Evolutionary conservation across 2,113 vertebrate species (phyloP).

Genomic region (Colius striatus): DNA sequence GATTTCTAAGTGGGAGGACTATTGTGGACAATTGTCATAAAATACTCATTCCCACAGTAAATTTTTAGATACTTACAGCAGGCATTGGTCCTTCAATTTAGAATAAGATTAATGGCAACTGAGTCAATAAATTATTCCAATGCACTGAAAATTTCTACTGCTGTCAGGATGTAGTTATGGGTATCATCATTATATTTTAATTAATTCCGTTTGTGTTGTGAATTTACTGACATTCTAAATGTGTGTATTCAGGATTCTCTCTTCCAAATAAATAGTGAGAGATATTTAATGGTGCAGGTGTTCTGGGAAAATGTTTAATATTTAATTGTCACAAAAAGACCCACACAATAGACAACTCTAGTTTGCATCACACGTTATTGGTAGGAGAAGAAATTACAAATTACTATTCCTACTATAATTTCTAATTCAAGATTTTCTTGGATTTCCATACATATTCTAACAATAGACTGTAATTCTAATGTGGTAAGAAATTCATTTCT

Average conservation of each 20-base stretch:
- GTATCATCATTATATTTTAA: background rate
- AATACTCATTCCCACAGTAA: background rate
- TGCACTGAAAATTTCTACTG: background rate
- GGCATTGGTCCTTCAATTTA: background rate
- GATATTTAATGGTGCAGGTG: background rate
- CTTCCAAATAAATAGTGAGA: background rate
- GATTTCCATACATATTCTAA: background rate
- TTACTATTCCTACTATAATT: background rate
- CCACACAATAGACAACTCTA: rapidly evolving
- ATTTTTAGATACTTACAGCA: background rate
- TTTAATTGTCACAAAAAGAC: background rate
- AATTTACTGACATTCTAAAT: background rate
- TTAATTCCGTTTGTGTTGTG: background rate
- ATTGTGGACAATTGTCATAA: background rate
- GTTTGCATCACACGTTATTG: background rate
- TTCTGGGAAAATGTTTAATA: background rate
- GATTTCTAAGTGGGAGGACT: background rate
- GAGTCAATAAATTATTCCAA: background rate
- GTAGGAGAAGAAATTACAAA: background rate
- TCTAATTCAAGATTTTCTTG: background rate
- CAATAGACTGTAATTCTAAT: background rate
- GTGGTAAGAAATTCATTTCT: background rate
- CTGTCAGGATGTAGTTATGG: background rate
- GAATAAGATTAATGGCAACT: background rate
- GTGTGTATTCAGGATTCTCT: background rate